Evolutionary conservation across 92 coral and sea anemone species (phyloP).

Genomic region (Montipora capitata): DNA sequence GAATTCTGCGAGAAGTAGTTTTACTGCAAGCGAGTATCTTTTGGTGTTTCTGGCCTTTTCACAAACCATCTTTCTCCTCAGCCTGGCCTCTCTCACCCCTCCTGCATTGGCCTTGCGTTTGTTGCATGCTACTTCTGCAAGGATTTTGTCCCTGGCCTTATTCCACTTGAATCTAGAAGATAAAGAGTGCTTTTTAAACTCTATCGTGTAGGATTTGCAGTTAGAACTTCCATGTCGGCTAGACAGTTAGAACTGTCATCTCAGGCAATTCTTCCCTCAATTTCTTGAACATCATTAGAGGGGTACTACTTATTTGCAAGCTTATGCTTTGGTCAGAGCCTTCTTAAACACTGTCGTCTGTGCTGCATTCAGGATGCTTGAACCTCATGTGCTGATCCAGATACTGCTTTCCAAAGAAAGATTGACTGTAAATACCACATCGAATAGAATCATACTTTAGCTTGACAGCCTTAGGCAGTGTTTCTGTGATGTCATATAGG

Average conservation of each 20-base stretch:
- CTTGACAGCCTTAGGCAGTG: conserved; percentile 69
- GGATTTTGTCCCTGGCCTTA: conserved; percentile 67
- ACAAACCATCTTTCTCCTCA: conserved; percentile 46
- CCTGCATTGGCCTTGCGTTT: conserved; percentile 55
- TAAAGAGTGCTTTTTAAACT: conserved; percentile 58
- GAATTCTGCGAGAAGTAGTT: conserved; percentile 55
- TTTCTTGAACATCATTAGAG: conserved; percentile 34
- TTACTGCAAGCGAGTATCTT: conserved; percentile 48
- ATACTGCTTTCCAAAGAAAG: conserved; percentile 66
- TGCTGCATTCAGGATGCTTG: conserved; percentile 38
- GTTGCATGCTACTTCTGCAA: conserved; percentile 52
- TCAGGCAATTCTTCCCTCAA: conserved; percentile 13
- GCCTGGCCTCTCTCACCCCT: conserved; percentile 42
- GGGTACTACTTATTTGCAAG: conserved; percentile 30
- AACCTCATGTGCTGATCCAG: conserved; percentile 69
- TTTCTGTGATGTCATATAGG: conserved; percentile 57
- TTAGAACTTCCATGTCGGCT: conserved; percentile 56
- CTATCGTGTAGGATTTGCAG: conserved; percentile 66
- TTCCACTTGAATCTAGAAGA: conserved; percentile 69
- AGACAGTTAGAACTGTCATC: conserved; percentile 41
- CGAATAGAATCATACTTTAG: conserved; percentile 28
- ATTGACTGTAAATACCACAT: conserved; percentile 26
- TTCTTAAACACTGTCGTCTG: conserved; percentile 5
- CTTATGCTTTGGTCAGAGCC: conserved; percentile 30
- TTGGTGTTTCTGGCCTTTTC: conserved; percentile 47